Conservation (phyloP, 2,797 vertebrate species). For the Esox masquinongy region DNA sequence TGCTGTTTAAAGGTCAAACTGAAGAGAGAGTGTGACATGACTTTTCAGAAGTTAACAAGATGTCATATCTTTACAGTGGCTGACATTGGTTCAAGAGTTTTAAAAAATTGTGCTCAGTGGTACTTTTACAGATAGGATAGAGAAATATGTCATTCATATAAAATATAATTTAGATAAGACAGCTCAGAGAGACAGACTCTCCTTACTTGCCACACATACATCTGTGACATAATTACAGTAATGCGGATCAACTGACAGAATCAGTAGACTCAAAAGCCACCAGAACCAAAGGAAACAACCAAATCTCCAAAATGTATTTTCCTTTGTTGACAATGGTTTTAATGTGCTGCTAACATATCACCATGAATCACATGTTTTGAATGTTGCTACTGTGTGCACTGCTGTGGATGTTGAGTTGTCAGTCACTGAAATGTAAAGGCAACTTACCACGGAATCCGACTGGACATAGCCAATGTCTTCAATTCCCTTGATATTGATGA, state of each 20-base stretch:
- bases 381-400: neutral
- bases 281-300: neutral
- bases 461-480: conserved; percentile 82
- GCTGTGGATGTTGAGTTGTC: neutral
- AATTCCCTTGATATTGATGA: conserved; percentile 84
- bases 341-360: neutral
- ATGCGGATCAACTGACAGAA: too few relatives aligned
- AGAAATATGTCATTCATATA: neutral
- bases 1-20: too few relatives aligned
- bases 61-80: neutral
- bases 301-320: neutral
- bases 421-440: neutral
- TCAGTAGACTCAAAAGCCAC: neutral
- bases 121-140: neutral
- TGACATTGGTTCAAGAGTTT: neutral
- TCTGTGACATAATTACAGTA: neutral
- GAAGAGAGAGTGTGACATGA: too few relatives aligned
- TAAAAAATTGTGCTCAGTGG: neutral
- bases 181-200: neutral
- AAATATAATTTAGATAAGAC: neutral
- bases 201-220: neutral
- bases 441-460: conserved; percentile 73
- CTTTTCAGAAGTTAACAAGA: neutral
- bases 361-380: neutral
- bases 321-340: conserved; percentile 3